Evolutionary conservation across 1,140 invertebrate species (phyloP), one percentile per base, ranked within the genome.

Genomic region (Drosophila parabipectinata): DNA sequence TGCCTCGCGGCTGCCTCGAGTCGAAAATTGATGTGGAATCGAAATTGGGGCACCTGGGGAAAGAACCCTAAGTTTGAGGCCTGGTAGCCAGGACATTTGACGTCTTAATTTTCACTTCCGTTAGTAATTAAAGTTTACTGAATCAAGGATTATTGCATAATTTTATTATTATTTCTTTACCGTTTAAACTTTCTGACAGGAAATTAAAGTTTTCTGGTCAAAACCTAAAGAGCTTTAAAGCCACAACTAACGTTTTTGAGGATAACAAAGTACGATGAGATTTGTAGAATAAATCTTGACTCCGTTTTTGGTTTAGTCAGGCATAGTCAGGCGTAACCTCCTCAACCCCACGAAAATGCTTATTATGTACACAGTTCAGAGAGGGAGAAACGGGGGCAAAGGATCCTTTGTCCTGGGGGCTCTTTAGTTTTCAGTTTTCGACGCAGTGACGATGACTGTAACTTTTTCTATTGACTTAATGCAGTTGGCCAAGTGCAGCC

Each of bases 381-480:
- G 26, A 7, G 26, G 24, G 9, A 32, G 15, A 32, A 12, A 24
- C 47, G 44, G 15, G 44, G 44, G 18, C 10, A 18, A 2, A 47
- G 44, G 14, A n/a, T 28, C 44, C 45, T 60, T 61, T 60, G 54
- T 72, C 66, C 47, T 59, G 15, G 30, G 67, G 60, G 60, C 56
- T 66, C 74, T 59, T 55, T 47, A 59, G 45, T 44, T 72, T 57
- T 77, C 48, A 57, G 44, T 47, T 44, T 50, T 62, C 51, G 47
- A 63, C 62, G 53, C 60, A 51, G 45, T 50, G 51, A 77, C 69
- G 69, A 61, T 79, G 77, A 80, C 78, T 81, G 28, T 37, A 87
- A 87, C 78, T 87, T 87, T 87, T 81, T 79, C 56, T 82, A 79
- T 87, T 87, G 78, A 88, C 75, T 82, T 88, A 88, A 72, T 73